Evolutionary conservation across 2,113 vertebrate genomes (phyloP).

Genomic region (Empidonax alnorum): DNA sequence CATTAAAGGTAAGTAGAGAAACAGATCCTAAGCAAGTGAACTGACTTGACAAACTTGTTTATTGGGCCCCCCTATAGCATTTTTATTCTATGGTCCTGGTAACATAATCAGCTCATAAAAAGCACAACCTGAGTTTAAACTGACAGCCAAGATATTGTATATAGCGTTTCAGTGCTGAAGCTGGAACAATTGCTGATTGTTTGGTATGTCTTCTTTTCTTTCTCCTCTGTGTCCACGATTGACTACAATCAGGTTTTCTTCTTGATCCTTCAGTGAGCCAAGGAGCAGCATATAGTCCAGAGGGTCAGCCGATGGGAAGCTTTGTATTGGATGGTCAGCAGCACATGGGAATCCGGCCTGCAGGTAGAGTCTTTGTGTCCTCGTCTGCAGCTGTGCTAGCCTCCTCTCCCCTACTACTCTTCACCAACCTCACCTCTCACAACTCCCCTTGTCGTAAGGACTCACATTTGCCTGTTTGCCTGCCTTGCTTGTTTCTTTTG

Average conservation of each 20-base stretch:
- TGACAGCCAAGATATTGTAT: slow-evolving; percentile 77
- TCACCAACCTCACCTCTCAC: slow-evolving; percentile 43
- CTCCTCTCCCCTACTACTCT: slow-evolving; percentile 2
- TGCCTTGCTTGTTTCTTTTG: slow-evolving; percentile 71
- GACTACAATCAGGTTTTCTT: slow-evolving; percentile 99
- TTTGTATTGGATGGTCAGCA: slow-evolving; percentile 99
- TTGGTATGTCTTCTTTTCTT: slow-evolving; percentile 97
- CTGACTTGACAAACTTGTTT: slow-evolving; percentile 40
- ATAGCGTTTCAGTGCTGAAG: slow-evolving; percentile 87
- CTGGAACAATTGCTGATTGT: slow-evolving; percentile 98
- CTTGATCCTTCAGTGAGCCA: slow-evolving; percentile 99
- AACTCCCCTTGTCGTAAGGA: slow-evolving; percentile 21
- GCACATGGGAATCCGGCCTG: slow-evolving; percentile 99
- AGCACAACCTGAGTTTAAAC: slow-evolving; percentile 60
- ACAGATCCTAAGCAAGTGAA: slow-evolving; percentile 33
- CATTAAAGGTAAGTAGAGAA: slow-evolving; percentile 61
- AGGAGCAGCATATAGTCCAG: slow-evolving; percentile 99
- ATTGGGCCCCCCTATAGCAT: slow-evolving; percentile 51
- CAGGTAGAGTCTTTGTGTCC: slow-evolving; percentile 81
- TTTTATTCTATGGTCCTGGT: slow-evolving; percentile 69
- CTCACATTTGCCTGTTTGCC: slow-evolving; percentile 66
- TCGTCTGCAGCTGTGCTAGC: slow-evolving; percentile 5
- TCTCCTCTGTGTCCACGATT: slow-evolving; percentile 98
- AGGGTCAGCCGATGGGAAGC: slow-evolving; percentile 99
- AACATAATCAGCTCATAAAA: slow-evolving; percentile 60